Evolutionary conservation across 2,888 invertebrate species (phyloP).

Genomic region (Erannis defoliaria): DNA sequence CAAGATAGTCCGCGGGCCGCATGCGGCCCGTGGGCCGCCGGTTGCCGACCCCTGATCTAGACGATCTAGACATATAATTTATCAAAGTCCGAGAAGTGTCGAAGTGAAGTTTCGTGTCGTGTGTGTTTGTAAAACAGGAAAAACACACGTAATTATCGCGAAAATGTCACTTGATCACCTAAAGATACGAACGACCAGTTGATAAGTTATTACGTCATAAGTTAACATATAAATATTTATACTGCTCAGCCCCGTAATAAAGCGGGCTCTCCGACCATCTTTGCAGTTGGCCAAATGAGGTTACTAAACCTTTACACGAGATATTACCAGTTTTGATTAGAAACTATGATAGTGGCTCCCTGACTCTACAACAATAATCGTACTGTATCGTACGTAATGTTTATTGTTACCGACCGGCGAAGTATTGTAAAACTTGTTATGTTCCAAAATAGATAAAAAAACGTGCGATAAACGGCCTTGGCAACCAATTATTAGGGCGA

Average conservation of each 20-base stretch:
- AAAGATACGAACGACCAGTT: background rate
- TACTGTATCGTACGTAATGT: background rate
- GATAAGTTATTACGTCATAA: background rate
- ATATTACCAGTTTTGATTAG: background rate
- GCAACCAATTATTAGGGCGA: constrained; percentile 1
- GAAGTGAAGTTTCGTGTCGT: no score
- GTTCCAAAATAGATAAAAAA: constrained; percentile 12
- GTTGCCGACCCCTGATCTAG: no score
- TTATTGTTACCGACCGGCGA: constrained; percentile 1
- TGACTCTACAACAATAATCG: background rate
- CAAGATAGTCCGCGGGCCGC: no score
- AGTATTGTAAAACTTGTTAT: background rate
- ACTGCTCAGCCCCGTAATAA: background rate
- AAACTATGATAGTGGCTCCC: background rate
- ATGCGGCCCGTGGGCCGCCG: no score
- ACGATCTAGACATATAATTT: no score
- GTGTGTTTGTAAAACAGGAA: no score
- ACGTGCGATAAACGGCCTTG: constrained; percentile 10
- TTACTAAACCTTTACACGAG: background rate
- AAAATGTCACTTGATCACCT: background rate
- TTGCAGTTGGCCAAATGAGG: background rate
- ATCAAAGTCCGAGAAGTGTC: no score
- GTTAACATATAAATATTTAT: background rate
- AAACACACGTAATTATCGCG: background rate
- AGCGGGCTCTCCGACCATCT: background rate